Evolutionary conservation across 2,797 vertebrate genomes (phyloP).

Genomic region (Cichlasoma orientale): DNA sequence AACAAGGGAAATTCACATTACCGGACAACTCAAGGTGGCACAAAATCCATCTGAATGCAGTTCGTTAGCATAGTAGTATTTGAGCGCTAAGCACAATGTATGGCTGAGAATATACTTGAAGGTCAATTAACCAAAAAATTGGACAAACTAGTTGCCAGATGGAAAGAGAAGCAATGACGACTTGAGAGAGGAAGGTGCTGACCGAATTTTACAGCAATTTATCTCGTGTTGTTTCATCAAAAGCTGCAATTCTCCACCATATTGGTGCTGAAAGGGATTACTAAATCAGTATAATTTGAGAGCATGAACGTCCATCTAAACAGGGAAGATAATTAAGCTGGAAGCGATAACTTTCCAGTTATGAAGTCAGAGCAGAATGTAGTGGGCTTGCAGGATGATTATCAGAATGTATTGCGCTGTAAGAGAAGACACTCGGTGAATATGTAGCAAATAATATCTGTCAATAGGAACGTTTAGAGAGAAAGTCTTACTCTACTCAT

Average conservation of each 20-base stretch:
- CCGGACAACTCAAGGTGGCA: neutral
- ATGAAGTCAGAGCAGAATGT: neutral
- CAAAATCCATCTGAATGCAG: neutral
- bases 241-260: neutral
- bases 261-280: neutral
- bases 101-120: neutral
- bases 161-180: neutral
- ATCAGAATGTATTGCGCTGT: constrained; percentile 1
- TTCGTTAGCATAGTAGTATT: neutral
- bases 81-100: neutral
- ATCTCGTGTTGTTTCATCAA: neutral
- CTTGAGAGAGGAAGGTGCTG: neutral
- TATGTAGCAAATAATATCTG: constrained; percentile 28
- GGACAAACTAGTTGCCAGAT: neutral
- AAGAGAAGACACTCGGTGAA: neutral
- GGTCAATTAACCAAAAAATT: constrained; percentile 4
- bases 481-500: constrained; percentile 15
- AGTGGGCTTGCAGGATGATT: neutral
- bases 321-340: neutral
- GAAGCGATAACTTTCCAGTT: neutral
- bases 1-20: neutral
- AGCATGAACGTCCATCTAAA: neutral
- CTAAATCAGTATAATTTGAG: neutral
- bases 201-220: neutral
- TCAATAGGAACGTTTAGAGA: constrained; percentile 11